Percentiles rank a stretch among this genome's conserved stretches.
Evolutionary conservation across 2,113 vertebrate species (phyloP).

Genomic region (Perca fluviatilis): DNA sequence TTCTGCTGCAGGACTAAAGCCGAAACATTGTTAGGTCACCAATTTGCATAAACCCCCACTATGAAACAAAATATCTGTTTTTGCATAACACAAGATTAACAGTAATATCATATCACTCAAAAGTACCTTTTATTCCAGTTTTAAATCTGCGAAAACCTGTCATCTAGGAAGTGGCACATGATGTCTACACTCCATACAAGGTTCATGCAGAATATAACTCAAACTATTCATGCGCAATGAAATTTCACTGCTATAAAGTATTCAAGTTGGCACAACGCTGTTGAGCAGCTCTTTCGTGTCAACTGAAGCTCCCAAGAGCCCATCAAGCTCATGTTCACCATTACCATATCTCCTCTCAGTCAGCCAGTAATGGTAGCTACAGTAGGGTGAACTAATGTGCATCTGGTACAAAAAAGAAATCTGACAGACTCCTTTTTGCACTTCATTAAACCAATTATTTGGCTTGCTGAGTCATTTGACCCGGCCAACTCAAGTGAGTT

Average conservation of each 20-base stretch:
- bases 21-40: conserved; percentile 56
- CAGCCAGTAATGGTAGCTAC: conserved; percentile 57
- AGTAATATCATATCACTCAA: conserved; percentile 30
- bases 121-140: conserved; percentile 38
- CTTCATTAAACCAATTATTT: conserved; percentile 80
- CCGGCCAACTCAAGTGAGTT: conserved; percentile 64
- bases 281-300: conserved; percentile 70
- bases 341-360: conserved; percentile 67
- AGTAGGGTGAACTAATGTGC: conserved; percentile 61
- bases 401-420: conserved; percentile 51
- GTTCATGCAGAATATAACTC: conserved; percentile 66
- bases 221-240: conserved; percentile 61
- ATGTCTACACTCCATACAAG: conserved; percentile 37
- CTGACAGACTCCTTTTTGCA: conserved; percentile 71
- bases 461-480: conserved; percentile 75
- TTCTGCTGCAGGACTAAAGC: conserved; percentile 47
- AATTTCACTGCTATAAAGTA: conserved; percentile 69
- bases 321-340: conserved; percentile 68
- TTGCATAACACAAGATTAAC: conserved; percentile 41
- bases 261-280: conserved; percentile 73
- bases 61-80: conserved; percentile 28
- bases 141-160: conserved; percentile 35
- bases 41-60: conserved; percentile 41
- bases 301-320: conserved; percentile 70
- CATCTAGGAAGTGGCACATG: conserved; percentile 16